Evolutionary conservation across 2,888 invertebrate genomes (phyloP), one percentile per base, ranked within the genome.

Genomic region (Octonoba sinensis): DNA sequence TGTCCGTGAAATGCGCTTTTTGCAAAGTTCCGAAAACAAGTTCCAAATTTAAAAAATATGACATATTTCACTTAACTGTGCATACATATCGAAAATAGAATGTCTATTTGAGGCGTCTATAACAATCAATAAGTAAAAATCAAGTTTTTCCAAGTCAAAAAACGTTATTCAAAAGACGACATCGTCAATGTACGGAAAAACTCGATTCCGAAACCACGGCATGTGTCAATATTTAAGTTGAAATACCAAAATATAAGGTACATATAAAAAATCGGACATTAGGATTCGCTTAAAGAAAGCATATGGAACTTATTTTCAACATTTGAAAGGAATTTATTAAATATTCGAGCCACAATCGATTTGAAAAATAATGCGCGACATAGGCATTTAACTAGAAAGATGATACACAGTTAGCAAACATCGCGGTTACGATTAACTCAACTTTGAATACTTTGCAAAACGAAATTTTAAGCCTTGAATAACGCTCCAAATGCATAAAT

Each of bases 1-100:
- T n/a, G n/a, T n/a, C n/a, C n/a, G n/a, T n/a, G n/a, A 16, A 56
- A 66, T 81, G 79, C 79, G 79, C 73, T 67, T 81, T 81, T 82
- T 74, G 36, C 82, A 18, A 82, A 82, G 66, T 82, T 59, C 66
- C 75, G 75, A 82, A 82, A 59, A 75, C 65, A 82, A 82, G 82
- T 82, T 82, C 82, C 71, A 27, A 36, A 24, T 57, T 82, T 11
- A 11, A 54, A 82, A 75, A 70, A 57, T 74, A 22, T 16, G 4
- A 2, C 13, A 46, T 4, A 57, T 12, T 64, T 24, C 16, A 1
- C 1, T 22, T 15, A 59, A 71, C 20, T 13, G 46, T 27, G 18
- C 18, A 0, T 24, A 51, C 11, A n/a, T 54, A 36, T 49, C 3
- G 6, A n/a, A 46, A 65, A 13, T 11, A 59, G 4, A 57, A 60